These are phyloP conservation scores for Silvanus unidentatus DNA, from an alignment of 2,888 invertebrate genomes.

Conservation along the genomic window DNA sequence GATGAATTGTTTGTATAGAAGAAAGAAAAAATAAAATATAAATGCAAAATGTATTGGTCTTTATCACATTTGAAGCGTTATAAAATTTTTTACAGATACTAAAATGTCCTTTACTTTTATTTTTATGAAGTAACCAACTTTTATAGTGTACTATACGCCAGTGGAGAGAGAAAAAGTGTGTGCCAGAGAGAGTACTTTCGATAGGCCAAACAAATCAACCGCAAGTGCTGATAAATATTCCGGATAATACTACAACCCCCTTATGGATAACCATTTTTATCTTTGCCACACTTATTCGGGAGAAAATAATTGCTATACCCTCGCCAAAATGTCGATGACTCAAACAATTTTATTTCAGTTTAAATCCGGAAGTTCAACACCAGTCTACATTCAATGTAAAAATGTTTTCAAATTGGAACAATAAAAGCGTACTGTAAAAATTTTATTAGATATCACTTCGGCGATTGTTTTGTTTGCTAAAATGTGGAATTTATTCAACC, in stretches of 20 bases:
- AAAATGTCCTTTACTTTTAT: slow-evolving; percentile 4
- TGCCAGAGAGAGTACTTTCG: neutral
- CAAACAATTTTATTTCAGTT: neutral
- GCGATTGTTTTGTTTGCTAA: too few relatives aligned
- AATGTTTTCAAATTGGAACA: too few relatives aligned
- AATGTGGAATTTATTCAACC: too few relatives aligned
- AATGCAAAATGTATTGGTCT: neutral
- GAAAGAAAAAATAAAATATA: too few relatives aligned
- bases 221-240: slow-evolving; percentile 7
- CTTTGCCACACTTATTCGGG: neutral
- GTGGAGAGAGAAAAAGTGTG: too few relatives aligned
- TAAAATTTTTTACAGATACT: slow-evolving; percentile 3
- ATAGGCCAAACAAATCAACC: slow-evolving; percentile 7
- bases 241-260: slow-evolving; percentile 4
- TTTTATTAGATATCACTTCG: too few relatives aligned
- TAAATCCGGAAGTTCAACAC: too few relatives aligned
- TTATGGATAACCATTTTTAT: neutral
- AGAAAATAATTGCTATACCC: neutral
- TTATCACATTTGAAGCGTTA: slow-evolving; percentile 2
- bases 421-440: too few relatives aligned
- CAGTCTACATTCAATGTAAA: too few relatives aligned
- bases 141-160: too few relatives aligned
- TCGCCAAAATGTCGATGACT: neutral
- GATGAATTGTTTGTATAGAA: too few relatives aligned
- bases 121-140: slow-evolving; percentile 1